Percentiles rank a stretch among this genome's conserved stretches.
These are phyloP conservation scores for Mythimna vitellina DNA, from an alignment of 2,888 invertebrate genomes.

Conservation along the genomic window DNA sequence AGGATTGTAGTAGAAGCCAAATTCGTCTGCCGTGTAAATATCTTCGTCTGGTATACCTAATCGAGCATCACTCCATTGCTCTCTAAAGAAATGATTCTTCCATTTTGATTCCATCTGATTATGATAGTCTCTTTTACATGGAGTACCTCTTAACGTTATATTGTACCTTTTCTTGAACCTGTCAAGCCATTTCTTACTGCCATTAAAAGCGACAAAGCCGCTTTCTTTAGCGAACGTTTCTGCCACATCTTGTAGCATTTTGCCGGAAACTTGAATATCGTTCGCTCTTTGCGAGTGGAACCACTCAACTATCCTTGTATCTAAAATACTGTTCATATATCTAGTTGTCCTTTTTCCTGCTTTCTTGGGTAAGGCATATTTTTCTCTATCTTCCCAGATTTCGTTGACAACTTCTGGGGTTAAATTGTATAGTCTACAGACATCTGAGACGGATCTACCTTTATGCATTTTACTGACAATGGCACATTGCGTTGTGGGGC, in stretches of 20 bases:
- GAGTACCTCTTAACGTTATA: slow-evolving; percentile 66
- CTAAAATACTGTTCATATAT: slow-evolving; percentile 72
- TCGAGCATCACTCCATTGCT: slow-evolving; percentile 73
- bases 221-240: slow-evolving; percentile 73
- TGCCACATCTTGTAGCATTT: slow-evolving; percentile 73
- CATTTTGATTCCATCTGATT: slow-evolving; percentile 71
- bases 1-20: slow-evolving; percentile 74
- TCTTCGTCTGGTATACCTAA: slow-evolving; percentile 71
- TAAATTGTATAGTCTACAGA: slow-evolving; percentile 71
- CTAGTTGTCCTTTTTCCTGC: slow-evolving; percentile 63
- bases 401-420: slow-evolving; percentile 72
- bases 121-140: slow-evolving; percentile 63
- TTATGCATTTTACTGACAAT: slow-evolving; percentile 77
- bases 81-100: slow-evolving; percentile 75
- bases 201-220: slow-evolving; percentile 74
- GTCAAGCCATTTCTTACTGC: slow-evolving; percentile 77
- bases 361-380: slow-evolving; percentile 68
- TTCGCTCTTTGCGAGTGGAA: slow-evolving; percentile 66
- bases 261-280: slow-evolving; percentile 69
- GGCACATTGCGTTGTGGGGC: slow-evolving; percentile 68
- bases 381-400: slow-evolving; percentile 75
- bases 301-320: slow-evolving; percentile 71
- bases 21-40: slow-evolving; percentile 75
- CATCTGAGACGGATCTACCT: slow-evolving; percentile 70
- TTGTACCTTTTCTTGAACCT: slow-evolving; percentile 74